phyloP scores from a whole-genome alignment of 2,113 vertebrate genomes.

The Columbina picui region DNA sequence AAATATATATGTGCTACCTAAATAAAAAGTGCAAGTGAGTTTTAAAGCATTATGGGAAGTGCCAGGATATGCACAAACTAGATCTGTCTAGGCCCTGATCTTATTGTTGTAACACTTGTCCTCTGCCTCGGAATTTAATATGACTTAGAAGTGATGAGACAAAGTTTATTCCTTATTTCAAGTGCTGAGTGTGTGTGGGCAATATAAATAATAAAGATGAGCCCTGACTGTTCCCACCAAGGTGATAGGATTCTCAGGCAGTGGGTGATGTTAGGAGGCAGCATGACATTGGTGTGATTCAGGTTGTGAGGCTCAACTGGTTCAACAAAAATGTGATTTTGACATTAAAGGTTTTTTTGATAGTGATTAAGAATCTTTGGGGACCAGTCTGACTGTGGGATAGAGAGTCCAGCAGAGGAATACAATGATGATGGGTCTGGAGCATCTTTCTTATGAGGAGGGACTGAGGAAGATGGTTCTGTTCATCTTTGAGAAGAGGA shows the following conservation, averaged over 20 bases:
- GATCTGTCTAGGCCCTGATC: background rate
- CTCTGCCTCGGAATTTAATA: too few species aligned
- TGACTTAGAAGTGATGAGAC: too few species aligned
- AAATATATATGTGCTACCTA: background rate
- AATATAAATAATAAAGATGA: background rate
- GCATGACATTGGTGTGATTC: background rate
- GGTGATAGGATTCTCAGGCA: background rate
- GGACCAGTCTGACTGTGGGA: background rate
- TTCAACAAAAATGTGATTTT: background rate
- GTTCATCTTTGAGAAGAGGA: too few species aligned
- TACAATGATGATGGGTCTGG: too few species aligned
- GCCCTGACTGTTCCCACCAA: background rate
- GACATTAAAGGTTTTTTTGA: background rate
- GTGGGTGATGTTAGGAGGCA: background rate
- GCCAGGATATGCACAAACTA: background rate
- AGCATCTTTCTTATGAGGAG: too few species aligned
- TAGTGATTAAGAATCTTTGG: background rate
- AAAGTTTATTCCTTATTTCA: background rate
- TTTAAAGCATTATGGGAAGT: background rate
- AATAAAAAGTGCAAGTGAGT: background rate
- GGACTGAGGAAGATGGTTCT: too few species aligned
- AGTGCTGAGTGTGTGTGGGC: background rate
- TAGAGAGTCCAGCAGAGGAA: too few species aligned
- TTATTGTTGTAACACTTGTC: background rate
- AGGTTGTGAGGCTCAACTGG: background rate